Evolutionary conservation across 2,888 invertebrate species (phyloP).

Genomic region (Tipula confusa): DNA sequence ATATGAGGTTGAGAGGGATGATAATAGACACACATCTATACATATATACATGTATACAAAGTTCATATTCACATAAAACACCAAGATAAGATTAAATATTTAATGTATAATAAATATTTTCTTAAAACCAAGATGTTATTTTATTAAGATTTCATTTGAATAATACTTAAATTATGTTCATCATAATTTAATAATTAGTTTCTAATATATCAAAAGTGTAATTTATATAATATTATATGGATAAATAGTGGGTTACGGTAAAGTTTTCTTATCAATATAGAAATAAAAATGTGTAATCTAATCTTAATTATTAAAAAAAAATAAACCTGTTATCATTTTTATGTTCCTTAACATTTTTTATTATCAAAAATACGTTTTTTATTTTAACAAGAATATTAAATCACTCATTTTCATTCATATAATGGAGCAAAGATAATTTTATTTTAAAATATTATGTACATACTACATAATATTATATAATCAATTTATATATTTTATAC

Average conservation of each 20-base stretch:
- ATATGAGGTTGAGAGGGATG: neutral
- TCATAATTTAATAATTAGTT: neutral
- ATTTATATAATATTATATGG: neutral
- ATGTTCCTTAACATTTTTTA: neutral
- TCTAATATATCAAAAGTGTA: neutral
- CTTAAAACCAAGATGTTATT: neutral
- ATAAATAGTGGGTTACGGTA: too few relatives aligned
- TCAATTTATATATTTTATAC: neutral
- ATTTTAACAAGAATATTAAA: neutral
- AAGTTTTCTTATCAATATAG: neutral
- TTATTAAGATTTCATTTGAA: neutral
- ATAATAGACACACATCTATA: neutral
- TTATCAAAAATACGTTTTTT: neutral
- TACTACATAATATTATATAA: neutral
- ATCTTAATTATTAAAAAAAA: neutral
- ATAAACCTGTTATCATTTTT: neutral
- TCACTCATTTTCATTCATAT: slow-evolving; percentile 15
- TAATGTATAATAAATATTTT: too few relatives aligned
- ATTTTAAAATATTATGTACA: neutral
- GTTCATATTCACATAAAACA: neutral
- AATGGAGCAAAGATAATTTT: neutral
- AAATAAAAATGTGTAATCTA: neutral
- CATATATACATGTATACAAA: neutral
- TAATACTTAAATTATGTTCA: neutral
- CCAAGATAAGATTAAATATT: neutral